Evolutionary conservation across 2,888 invertebrate genomes (phyloP).

Genomic region (Spodoptera picta): DNA sequence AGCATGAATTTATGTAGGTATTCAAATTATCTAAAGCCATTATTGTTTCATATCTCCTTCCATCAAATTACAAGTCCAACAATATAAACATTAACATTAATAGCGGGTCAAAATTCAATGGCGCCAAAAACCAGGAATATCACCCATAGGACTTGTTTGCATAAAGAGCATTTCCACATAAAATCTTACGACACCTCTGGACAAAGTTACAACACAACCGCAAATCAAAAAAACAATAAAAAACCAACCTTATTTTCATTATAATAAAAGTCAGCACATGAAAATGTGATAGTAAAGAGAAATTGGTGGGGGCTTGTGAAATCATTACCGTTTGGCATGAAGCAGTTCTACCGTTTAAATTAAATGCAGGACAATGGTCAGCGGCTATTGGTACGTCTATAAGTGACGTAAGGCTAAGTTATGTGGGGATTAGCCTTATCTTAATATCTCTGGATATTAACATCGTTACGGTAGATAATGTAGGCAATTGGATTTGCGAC

Average conservation of each 20-base stretch:
- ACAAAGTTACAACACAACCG: conserved; percentile 57
- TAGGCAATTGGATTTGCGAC: conserved; percentile 43
- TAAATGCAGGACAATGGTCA: conserved; percentile 88
- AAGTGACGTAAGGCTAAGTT: conserved; percentile 86
- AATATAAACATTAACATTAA: conserved; percentile 62
- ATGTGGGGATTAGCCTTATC: conserved; percentile 87
- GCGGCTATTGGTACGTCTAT: conserved; percentile 75
- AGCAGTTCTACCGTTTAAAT: conserved; percentile 80
- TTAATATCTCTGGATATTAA: conserved; percentile 84
- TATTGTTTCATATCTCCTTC: conserved; percentile 46
- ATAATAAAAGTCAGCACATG: conserved; percentile 29
- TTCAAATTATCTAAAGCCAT: conserved; percentile 33
- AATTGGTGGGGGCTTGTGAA: conserved; percentile 70
- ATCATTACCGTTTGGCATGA: conserved; percentile 77
- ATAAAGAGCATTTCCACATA: conserved; percentile 83
- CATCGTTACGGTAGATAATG: conserved; percentile 60
- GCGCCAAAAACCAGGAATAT: conserved; percentile 83
- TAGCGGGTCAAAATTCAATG: conserved; percentile 84
- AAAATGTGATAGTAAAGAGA: conserved; percentile 28
- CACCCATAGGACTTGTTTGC: conserved; percentile 85
- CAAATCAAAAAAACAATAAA: conserved; percentile 23
- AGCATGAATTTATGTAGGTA: conserved; percentile 9
- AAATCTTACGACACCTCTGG: conserved; percentile 84
- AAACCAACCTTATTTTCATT: conserved; percentile 44
- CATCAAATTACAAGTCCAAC: conserved; percentile 46